Evolutionary conservation across 2,888 invertebrate genomes (phyloP), one percentile per base, ranked within the genome.

Genomic region (Apoda limacodes): DNA sequence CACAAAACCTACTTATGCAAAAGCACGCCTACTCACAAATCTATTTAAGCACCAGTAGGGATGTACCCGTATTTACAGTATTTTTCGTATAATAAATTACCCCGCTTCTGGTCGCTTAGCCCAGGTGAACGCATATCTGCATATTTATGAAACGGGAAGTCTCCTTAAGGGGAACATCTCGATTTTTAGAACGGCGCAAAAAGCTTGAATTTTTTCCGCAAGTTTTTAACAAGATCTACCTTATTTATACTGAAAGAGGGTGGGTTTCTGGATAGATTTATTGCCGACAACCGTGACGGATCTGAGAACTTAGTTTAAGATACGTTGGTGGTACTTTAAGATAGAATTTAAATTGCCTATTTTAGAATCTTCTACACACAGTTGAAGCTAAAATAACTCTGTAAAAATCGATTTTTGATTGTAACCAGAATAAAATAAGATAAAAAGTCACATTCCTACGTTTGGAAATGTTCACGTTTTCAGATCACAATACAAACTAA

Each of bases 61-160:
- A 63, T 56, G 58, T 63, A 61, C 59, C 56, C 58, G 60, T 75
- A 72, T 75, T 74, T 75, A 76, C 70, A 72, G 67, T 71, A 71
- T 69, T 72, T 72, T 67, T 75, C 71, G 71, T 70, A 65, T 64
- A 66, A 78, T 78, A 78, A 76, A 80, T 78, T 72, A 66, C 60
- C 55, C 48, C 52, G 63, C 63, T 72, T 76, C 75, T 60, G 59
- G 72, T 55, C 58, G 69, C 60, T 66, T 66, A 63, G 58, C 68
- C 66, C 76, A 80, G 76, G 78, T 78, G 75, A 76, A 63, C 61
- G 70, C 63, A 75, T 75, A 76, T 76, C 76, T 78, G 71, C 74
- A 78, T 78, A 78, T 78, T 76, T 80, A 80, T 75, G 71, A 65
- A 67, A 70, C 67, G 63, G 63, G 62, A 68, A 69, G 60, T 62